These are phyloP conservation scores for Chloroclystis v-ata DNA, from an alignment of 2,888 invertebrate genomes.

Conservation along the genomic window DNA sequence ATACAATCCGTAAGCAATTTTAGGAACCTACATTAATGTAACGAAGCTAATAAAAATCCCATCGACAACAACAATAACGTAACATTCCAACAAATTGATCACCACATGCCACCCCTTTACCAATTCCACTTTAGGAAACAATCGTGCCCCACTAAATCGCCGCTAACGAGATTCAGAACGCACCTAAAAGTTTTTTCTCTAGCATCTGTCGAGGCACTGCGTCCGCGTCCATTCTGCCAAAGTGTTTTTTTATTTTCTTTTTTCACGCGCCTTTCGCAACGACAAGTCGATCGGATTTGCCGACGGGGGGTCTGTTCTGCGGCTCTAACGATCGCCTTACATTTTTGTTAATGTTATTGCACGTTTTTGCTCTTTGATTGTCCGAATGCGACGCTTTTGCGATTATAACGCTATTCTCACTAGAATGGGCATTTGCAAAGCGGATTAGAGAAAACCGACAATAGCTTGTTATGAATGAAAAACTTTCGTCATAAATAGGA, in stretches of 20 bases:
- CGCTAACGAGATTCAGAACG: constrained; percentile 57
- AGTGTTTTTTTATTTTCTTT: constrained; percentile 43
- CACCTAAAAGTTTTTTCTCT: constrained; percentile 44
- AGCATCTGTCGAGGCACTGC: constrained; percentile 70
- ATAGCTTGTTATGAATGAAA: constrained; percentile 37
- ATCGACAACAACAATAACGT: constrained; percentile 16
- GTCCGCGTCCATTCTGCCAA: constrained; percentile 61
- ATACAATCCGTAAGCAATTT: neutral
- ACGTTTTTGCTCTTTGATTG: constrained; percentile 64
- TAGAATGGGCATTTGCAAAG: constrained; percentile 52
- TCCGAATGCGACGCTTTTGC: constrained; percentile 70
- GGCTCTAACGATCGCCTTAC: constrained; percentile 61
- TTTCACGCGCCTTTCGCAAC: constrained; percentile 48
- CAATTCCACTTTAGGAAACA: constrained; percentile 53
- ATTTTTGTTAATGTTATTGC: constrained; percentile 54
- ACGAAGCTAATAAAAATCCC: constrained; percentile 13
- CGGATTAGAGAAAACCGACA: constrained; percentile 47
- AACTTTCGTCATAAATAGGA: constrained; percentile 27
- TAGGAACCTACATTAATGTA: neutral
- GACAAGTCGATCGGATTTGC: constrained; percentile 64
- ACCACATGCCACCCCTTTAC: constrained; percentile 40
- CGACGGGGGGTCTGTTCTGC: constrained; percentile 63
- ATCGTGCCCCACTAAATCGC: constrained; percentile 49
- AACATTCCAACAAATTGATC: constrained; percentile 23
- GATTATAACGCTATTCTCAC: constrained; percentile 49